Conservation (phyloP, 2,113 vertebrate genomes). For the Istiophorus platypterus region DNA sequence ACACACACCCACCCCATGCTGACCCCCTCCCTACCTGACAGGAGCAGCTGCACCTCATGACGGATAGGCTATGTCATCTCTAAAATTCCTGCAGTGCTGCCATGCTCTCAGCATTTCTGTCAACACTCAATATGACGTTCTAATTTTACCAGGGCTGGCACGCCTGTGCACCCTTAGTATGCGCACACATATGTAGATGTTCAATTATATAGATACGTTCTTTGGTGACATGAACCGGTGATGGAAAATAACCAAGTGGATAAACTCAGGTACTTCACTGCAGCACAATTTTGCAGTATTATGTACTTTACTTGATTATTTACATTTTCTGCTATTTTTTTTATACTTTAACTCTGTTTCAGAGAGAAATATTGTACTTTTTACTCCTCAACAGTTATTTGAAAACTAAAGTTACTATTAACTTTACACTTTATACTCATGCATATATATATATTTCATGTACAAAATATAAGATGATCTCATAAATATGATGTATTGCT, state of each 20-base stretch:
- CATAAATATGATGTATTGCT: not conserved
- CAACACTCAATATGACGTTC: conserved; percentile 84
- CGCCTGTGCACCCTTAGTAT: not conserved
- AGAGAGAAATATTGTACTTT: not conserved
- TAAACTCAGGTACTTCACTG: not conserved
- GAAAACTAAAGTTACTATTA: not conserved
- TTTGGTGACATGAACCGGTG: not conserved
- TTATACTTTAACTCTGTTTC: not conserved
- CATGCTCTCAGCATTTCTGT: conserved; percentile 85
- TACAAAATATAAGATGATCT: not conserved
- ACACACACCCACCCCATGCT: too few species aligned
- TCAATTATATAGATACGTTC: not conserved
- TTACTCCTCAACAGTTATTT: not conserved
- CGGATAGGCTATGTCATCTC: conserved; percentile 80
- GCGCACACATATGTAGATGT: not conserved
- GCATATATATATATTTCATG: not conserved
- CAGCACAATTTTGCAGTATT: not conserved
- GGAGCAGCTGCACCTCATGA: conserved; percentile 82
- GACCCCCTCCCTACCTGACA: conserved; percentile 74
- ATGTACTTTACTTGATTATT: too few species aligned
- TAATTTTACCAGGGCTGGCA: conserved; percentile 81
- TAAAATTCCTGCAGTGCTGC: conserved; percentile 74
- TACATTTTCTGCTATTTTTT: too few species aligned
- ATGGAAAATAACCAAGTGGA: not conserved
- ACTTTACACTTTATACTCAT: not conserved